Base-by-base conservation (phyloP, 2,888 invertebrate species). In the Thymelicus lineola region DNA sequence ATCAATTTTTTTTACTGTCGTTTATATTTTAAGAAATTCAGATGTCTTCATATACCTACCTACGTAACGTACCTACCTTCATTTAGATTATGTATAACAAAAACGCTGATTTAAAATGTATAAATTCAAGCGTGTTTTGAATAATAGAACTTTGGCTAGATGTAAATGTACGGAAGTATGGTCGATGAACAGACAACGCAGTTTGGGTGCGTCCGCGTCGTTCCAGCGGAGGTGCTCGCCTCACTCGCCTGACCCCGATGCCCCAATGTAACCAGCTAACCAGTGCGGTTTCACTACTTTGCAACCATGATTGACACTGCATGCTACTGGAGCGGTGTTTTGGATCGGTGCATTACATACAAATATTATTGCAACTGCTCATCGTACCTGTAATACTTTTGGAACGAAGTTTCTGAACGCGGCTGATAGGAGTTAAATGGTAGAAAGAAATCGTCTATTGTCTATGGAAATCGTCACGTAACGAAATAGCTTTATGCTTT, bases 271-370 rank as follows among this genome's bases (percentile, higher is more conserved):
- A 28, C 28, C 28, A 28, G 28, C 3, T 79, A 80, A 79, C 79
- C 79, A 78, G 82, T 28, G 84, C 83, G 85, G 83, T 89, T 86
- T 87, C 82, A 84, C 86, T 85, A 55, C 55, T 68, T 61, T 67
- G 55, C 61, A 62, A 53, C 60, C 60, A 61, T 46, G 46, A 46
- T 20, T 55, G 55, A 55, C 55, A 46, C 15, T 57, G 57, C 57
- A 57, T 57, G 36, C 14, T 57, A 36, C 36, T 20, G 3, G 28
- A 55, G 14, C 28, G 55, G 7, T 55, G 55, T 55, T 28, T 53
- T 55, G 28, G 12, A 28, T 84, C 77, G 83, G 77, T 55, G 20
- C 55, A 28, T 12, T 28, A 14, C 28, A 28, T 28, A 36, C 17
- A 10, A 53, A 12, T 5, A 3, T 53, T 53, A 17, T 53, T 53